Evolutionary conservation across 2,888 invertebrate species (phyloP).

Genomic region (Noctuana brunneofusca): DNA sequence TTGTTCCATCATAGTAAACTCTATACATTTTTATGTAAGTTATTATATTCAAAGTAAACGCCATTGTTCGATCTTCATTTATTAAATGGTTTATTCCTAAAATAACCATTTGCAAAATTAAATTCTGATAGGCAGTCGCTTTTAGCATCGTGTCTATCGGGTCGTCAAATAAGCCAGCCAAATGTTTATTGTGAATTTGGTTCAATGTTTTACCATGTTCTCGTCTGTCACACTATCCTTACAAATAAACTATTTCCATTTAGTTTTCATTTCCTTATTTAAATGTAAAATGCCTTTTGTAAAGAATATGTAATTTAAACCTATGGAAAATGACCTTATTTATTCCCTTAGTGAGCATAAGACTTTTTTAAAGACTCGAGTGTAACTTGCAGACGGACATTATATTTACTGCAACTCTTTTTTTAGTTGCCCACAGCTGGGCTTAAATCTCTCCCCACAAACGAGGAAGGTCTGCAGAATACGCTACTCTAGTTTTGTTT

Average conservation of each 20-base stretch:
- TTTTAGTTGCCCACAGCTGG: no score
- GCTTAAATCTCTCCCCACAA: no score
- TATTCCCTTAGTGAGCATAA: no score
- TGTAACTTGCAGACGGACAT: no score
- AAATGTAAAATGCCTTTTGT: not conserved
- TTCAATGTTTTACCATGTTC: not conserved
- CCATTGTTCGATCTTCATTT: not conserved
- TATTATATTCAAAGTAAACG: not conserved
- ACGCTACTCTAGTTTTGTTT: no score
- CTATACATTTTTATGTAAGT: not conserved
- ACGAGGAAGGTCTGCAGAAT: no score
- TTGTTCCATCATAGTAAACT: no score
- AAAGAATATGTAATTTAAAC: not conserved
- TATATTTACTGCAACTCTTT: no score
- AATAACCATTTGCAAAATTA: constrained; percentile 6
- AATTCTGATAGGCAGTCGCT: constrained; percentile 11
- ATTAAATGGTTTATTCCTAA: not conserved
- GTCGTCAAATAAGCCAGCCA: constrained; percentile 7
- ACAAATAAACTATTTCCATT: no score
- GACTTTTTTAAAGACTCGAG: no score
- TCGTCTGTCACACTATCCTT: not conserved
- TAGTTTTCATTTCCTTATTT: not conserved
- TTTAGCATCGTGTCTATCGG: constrained; percentile 7
- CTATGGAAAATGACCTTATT: no score
- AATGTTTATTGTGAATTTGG: not conserved